These are phyloP conservation scores for Odontesthes bonariensis DNA, from an alignment of 2,113 vertebrate species.

Conservation along the genomic window DNA sequence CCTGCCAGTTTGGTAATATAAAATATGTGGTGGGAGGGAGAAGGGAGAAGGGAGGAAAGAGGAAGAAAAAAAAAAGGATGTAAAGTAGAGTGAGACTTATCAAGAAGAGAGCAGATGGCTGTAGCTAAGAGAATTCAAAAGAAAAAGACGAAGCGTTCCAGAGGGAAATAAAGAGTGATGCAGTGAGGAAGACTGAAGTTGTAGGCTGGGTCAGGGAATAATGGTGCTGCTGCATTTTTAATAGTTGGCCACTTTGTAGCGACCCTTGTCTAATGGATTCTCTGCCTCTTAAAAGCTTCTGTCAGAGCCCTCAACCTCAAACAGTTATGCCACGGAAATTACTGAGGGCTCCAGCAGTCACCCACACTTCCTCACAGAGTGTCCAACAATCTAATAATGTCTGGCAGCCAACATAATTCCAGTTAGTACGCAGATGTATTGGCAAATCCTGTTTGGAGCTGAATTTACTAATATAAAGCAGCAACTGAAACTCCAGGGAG, in stretches of 20 bases:
- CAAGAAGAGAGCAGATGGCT: slow-evolving; percentile 65
- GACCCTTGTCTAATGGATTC: slow-evolving; percentile 82
- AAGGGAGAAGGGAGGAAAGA: slow-evolving; percentile 31
- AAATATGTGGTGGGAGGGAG: slow-evolving; percentile 40
- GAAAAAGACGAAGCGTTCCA: slow-evolving; percentile 46
- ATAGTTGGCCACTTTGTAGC: slow-evolving; percentile 85
- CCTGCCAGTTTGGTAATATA: slow-evolving; percentile 53
- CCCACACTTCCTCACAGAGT: slow-evolving; percentile 59
- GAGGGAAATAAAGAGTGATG: slow-evolving; percentile 63
- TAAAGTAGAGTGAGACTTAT: slow-evolving; percentile 45
- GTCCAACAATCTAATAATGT: slow-evolving; percentile 54
- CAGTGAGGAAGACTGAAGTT: slow-evolving; percentile 68
- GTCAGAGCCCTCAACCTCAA: slow-evolving; percentile 71
- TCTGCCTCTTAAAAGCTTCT: slow-evolving; percentile 78
- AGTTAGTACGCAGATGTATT: slow-evolving; percentile 47
- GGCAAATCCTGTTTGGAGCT: slow-evolving; percentile 31
- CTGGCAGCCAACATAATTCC: slow-evolving; percentile 56
- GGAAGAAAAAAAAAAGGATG: slow-evolving; percentile 29
- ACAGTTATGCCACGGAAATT: slow-evolving; percentile 70
- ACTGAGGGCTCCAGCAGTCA: slow-evolving; percentile 62
- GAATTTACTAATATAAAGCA: slow-evolving; percentile 31
- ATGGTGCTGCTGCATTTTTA: slow-evolving; percentile 86
- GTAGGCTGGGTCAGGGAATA: slow-evolving; percentile 77
- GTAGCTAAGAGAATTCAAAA: slow-evolving; percentile 40
- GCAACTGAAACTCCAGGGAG: slow-evolving; percentile 15